phyloP scores from a whole-genome alignment of 2,797 vertebrate species.

The Enteromius treurensis region DNA sequence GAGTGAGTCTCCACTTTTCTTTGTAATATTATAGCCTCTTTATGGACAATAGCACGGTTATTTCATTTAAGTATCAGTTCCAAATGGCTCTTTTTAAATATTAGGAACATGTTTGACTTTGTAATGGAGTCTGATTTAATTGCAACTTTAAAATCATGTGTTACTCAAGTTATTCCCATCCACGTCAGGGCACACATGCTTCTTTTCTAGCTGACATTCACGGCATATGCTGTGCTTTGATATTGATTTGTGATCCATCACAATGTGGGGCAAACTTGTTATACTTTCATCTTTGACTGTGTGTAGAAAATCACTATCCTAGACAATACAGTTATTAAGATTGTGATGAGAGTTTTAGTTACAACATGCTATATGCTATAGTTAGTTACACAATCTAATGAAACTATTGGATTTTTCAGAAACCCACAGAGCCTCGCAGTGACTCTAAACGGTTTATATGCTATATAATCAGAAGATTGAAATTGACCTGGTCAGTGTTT shows the following conservation, averaged over 20 bases:
- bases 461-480: neutral
- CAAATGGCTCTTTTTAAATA: neutral
- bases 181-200: constrained; percentile 7
- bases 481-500: neutral
- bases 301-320: constrained; percentile 31
- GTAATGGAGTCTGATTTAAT: neutral
- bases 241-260: constrained; percentile 29
- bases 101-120: neutral
- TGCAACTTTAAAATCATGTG: neutral
- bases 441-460: neutral
- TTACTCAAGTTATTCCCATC: neutral
- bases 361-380: neutral
- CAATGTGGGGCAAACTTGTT: constrained; percentile 36
- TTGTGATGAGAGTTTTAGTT: constrained; percentile 42
- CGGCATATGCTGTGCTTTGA: constrained; percentile 19
- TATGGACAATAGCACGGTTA: neutral
- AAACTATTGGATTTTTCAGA: neutral
- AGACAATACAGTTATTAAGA: neutral
- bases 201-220: constrained; percentile 26
- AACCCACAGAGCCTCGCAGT: neutral
- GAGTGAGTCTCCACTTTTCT: neutral
- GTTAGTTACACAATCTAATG: neutral
- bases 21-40: constrained; percentile 2
- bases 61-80: neutral
- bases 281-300: constrained; percentile 36